phyloP scores from a whole-genome alignment of 2,797 vertebrate genomes.

The Iguana delicatissima region DNA sequence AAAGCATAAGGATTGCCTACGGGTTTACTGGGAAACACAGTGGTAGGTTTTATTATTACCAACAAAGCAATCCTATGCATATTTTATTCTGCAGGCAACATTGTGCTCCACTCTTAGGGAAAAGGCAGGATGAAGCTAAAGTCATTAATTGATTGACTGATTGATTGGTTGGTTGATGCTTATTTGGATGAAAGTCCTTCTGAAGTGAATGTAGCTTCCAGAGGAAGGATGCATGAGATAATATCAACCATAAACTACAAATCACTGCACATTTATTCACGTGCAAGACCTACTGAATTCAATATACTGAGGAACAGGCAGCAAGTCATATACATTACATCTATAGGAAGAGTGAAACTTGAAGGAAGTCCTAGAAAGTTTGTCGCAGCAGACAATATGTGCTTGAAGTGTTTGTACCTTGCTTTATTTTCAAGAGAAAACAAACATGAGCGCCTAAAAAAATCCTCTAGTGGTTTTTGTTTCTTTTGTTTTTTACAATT shows the following conservation, averaged over 20 bases:
- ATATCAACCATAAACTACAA: neutral
- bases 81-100: too few species aligned
- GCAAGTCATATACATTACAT: neutral
- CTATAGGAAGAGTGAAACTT: neutral
- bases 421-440: neutral
- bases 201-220: neutral
- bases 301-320: neutral
- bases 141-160: too few species aligned
- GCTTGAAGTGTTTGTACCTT: neutral
- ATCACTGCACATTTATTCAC: neutral
- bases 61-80: neutral
- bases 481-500: neutral
- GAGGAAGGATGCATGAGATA: neutral
- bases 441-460: too few species aligned
- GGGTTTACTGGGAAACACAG: neutral
- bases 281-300: neutral
- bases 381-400: neutral
- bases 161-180: neutral
- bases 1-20: conserved; percentile 41
- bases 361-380: neutral
- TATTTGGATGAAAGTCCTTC: neutral
- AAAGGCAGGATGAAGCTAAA: too few species aligned
- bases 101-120: too few species aligned
- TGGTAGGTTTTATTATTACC: neutral
- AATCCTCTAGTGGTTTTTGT: neutral